phyloP scores from a whole-genome alignment of 2,113 vertebrate species.

The Progne subis region DNA sequence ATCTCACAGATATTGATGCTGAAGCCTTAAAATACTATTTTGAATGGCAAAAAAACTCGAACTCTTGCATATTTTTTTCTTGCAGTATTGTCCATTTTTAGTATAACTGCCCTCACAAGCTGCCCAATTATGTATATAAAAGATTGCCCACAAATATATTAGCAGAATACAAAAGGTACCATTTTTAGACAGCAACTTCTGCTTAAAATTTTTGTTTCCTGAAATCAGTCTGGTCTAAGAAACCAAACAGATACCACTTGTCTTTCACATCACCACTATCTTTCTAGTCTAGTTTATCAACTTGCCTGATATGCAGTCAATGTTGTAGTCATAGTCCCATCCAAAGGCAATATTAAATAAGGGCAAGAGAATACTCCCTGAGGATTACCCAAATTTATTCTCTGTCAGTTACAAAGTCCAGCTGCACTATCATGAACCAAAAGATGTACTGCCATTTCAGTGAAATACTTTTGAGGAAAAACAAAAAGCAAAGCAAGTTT shows the following conservation, averaged over 20 bases:
- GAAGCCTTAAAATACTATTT: not conserved
- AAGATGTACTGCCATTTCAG: not conserved
- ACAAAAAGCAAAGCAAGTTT: not conserved
- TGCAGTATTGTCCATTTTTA: not conserved
- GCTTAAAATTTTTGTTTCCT: not conserved
- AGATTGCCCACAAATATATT: not conserved
- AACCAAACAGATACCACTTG: not conserved
- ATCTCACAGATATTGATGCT: not conserved
- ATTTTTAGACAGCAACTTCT: not conserved
- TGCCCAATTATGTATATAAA: not conserved
- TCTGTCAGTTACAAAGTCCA: not conserved
- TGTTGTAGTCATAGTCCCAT: not conserved
- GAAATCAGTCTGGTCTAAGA: not conserved
- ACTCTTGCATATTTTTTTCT: not conserved
- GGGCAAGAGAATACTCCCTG: not conserved
- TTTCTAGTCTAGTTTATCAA: not conserved
- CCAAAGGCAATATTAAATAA: not conserved
- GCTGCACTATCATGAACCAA: not conserved
- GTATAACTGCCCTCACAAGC: not conserved
- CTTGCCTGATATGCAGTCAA: not conserved
- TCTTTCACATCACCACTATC: not conserved
- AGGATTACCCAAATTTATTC: not conserved
- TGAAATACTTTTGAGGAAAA: not conserved
- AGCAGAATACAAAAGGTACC: not conserved
- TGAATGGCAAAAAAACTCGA: not conserved